These are phyloP conservation scores for Cotesia glomerata DNA, from an alignment of 1,140 invertebrate species.

Conservation along the genomic window DNA sequence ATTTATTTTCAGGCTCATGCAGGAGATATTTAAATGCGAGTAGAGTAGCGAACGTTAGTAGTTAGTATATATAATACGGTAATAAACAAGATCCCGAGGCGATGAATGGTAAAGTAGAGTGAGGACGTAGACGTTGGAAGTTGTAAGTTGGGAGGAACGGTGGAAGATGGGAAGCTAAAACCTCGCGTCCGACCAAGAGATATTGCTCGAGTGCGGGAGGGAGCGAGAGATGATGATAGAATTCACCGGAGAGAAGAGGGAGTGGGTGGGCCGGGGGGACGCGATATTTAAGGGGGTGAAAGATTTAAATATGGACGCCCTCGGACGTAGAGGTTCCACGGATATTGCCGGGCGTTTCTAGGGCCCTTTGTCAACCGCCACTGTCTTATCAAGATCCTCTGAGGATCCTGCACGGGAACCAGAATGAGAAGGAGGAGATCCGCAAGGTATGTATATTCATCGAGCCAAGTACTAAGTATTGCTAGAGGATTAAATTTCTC, in stretches of 20 bases:
- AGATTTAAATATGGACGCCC: constrained; percentile 58
- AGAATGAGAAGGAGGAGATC: constrained; percentile 1
- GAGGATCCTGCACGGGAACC: neutral
- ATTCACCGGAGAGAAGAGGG: neutral
- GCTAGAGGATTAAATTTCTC: neutral
- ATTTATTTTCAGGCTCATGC: no score
- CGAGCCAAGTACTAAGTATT: neutral
- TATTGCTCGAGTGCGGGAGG: neutral
- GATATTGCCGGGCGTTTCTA: constrained; percentile 51
- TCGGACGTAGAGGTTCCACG: constrained; percentile 49
- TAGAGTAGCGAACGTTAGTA: no score
- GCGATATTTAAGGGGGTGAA: constrained; percentile 11
- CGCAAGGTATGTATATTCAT: neutral
- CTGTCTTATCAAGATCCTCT: constrained; percentile 52
- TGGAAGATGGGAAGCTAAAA: neutral
- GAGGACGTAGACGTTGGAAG: neutral
- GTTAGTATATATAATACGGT: neutral
- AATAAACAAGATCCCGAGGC: constrained; percentile 24
- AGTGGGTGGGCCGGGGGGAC: constrained; percentile 31
- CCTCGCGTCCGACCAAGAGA: constrained; percentile 6
- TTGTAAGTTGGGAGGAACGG: neutral
- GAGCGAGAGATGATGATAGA: neutral
- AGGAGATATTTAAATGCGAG: no score
- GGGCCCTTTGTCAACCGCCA: constrained; percentile 57
- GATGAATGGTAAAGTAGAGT: constrained; percentile 25